These are phyloP conservation scores for Oriolus oriolus DNA, from an alignment of 2,113 vertebrate genomes.

Conservation along the genomic window DNA sequence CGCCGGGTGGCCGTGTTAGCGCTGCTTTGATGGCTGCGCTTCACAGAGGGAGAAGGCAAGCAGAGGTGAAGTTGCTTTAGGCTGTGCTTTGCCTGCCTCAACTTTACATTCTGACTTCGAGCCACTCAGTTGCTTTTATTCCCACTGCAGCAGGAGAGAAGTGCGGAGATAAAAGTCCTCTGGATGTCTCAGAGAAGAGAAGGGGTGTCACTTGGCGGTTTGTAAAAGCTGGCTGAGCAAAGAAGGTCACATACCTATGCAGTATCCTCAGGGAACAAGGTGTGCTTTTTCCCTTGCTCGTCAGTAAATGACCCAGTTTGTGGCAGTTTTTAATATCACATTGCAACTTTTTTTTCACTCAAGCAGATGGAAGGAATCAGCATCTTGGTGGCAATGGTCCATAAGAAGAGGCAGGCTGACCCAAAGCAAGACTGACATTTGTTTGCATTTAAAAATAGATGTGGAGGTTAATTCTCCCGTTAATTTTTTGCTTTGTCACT, in stretches of 20 bases:
- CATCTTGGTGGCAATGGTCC: not conserved
- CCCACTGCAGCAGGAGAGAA: conserved; percentile 5
- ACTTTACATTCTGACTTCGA: conserved; percentile 13
- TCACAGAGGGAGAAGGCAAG: not conserved
- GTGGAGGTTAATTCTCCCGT: not conserved
- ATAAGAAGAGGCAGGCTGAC: not conserved
- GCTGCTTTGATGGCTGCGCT: not conserved
- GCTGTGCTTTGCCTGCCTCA: conserved; percentile 10
- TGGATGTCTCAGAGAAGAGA: not conserved
- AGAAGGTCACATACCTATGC: not conserved
- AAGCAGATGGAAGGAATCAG: not conserved
- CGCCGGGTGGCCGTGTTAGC: not conserved
- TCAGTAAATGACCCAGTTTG: conserved; percentile 14
- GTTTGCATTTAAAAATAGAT: not conserved
- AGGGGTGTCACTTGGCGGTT: not conserved
- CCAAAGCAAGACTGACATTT: not conserved
- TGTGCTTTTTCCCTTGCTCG: not conserved
- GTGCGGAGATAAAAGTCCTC: conserved; percentile 36
- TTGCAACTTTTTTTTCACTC: not conserved
- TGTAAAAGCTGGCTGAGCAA: conserved; percentile 26
- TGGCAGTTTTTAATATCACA: not conserved
- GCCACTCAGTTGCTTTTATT: conserved; percentile 28
- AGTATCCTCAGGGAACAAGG: not conserved
- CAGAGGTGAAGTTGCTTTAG: conserved; percentile 43
- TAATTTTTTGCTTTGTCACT: not conserved